Evolutionary conservation across 2,113 vertebrate genomes (phyloP), one percentile per base, ranked within the genome.

Genomic region (Ictidomys tridecemlineatus): DNA sequence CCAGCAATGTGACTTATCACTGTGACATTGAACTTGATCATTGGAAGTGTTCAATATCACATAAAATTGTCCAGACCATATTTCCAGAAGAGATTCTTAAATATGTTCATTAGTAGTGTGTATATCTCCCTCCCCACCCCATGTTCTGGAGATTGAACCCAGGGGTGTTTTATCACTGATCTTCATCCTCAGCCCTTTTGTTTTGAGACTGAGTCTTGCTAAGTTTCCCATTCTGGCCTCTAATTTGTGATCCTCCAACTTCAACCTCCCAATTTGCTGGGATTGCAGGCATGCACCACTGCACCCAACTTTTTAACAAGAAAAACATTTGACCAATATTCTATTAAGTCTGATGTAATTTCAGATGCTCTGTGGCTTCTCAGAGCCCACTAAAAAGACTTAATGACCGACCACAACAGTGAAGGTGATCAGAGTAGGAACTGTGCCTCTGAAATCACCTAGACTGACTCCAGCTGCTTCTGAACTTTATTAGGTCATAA

Each of bases 61-160:
- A 63, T 24, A 39, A 84, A 93, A 45, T 58, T 56, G 39, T 86
- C 92, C 69, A 53, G 30, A 86, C 61, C 67, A 34, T 32, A 67
- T 74, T 91, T 90, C 9, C 67, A 63, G 32, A 39, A 92, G 74
- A 72, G 58, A 77, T 42, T 79, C 63, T 95, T 92, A 32, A 88
- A 42, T 32, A 34, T 39, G 42, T 74, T 77, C 86, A 34, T 53
- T 39, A 89, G 67, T 34, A 58, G n/a, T 16, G 1, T 80, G 1
- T 48, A 72, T 18, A 58, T 58, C 56, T 58, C 48, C 48, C 48
- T 12, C 48, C 2, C 11, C 48, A 9, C 20, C 20, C 20, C 28
- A 14, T 67, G 30, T 14, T 5, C 34, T 70, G 34, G 34, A 7
- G 34, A 70, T 70, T 24, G 14, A 70, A 70, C 67, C 67, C 67